These are phyloP conservation scores for Pandemis heparana DNA, from an alignment of 2,888 invertebrate species.

Conservation along the genomic window DNA sequence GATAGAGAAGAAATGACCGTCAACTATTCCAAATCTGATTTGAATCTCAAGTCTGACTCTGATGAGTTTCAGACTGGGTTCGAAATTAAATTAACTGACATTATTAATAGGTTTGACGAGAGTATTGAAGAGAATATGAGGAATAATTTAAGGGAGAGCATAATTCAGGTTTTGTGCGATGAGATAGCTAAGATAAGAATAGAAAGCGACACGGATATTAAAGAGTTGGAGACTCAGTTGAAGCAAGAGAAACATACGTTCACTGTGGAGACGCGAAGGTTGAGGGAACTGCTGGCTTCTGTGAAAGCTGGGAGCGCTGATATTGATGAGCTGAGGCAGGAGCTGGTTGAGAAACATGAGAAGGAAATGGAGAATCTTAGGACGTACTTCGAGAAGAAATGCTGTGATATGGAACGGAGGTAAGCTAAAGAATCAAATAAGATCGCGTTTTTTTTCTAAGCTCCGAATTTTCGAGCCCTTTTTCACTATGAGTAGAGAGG, in stretches of 20 bases:
- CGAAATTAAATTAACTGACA: slow-evolving; percentile 65
- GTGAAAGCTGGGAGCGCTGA: slow-evolving; percentile 86
- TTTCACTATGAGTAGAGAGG: no score
- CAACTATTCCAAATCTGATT: slow-evolving; percentile 75
- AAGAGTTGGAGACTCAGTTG: slow-evolving; percentile 76
- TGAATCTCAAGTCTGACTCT: slow-evolving; percentile 66
- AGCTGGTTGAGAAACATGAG: slow-evolving; percentile 88
- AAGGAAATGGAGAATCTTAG: slow-evolving; percentile 92
- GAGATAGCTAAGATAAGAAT: slow-evolving; percentile 81
- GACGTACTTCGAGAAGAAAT: slow-evolving; percentile 92
- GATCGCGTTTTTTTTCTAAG: no score
- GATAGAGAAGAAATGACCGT: slow-evolving; percentile 80
- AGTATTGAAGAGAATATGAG: slow-evolving; percentile 74
- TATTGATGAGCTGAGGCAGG: slow-evolving; percentile 83
- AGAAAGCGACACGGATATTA: slow-evolving; percentile 72
- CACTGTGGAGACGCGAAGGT: slow-evolving; percentile 79
- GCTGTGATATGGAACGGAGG: slow-evolving; percentile 92
- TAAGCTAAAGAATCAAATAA: slow-evolving; percentile 61
- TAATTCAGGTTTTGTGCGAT: slow-evolving; percentile 83
- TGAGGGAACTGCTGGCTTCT: slow-evolving; percentile 84
- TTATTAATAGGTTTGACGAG: slow-evolving; percentile 70
- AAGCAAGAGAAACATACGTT: slow-evolving; percentile 86
- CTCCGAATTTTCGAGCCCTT: no score
- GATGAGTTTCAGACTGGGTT: slow-evolving; percentile 75
- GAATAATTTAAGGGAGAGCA: slow-evolving; percentile 81